Base-by-base conservation (phyloP, 2,888 invertebrate genomes). In the Eupithecia subumbrata region DNA sequence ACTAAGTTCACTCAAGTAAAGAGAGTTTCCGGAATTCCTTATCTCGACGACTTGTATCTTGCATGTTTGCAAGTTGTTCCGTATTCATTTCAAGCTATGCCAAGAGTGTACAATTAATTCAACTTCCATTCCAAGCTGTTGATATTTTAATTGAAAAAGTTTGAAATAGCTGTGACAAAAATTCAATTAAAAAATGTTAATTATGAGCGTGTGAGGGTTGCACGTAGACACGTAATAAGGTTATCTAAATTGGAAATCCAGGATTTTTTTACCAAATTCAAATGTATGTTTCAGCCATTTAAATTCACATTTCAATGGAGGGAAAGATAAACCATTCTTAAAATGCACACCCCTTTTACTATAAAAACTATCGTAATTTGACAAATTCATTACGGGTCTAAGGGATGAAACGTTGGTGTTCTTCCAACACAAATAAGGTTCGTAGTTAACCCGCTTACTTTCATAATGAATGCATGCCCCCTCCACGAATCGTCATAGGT, bases 91-190 rank as follows among this genome's bases (percentile, higher is more conserved):
- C 64, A 74, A 77, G 74, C 67, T 60, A 52, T 63, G 68, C 72
- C 60, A 71, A 74, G 52, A 56, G 76, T 78, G 73, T 74, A 78
- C 72, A 79, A 80, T 78, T 78, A 77, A 79, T 80, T 79, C 37
- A 79, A 81, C 73, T 80, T 74, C 67, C 64, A 74, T 60, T 79
- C 72, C 76, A 77, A 69, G 40, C 76, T 73, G 68, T 76, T 73
- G 60, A 69, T 70, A 52, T 75, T 74, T 74, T 80, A 80, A 80
- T 81, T 80, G 78, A 80, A 80, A 78, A 81, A 80, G 72, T 78
- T 78, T 48, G 34, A 34, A 72, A 69, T 45, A 73, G 70, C 66
- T 73, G 67, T 40, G 67, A 68, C 48, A 72, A 72, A 68, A 72
- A 52, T 63, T 60, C 63, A 43, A 76, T 73, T 73, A 69, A 71